phyloP scores from a whole-genome alignment of 2,113 vertebrate species.

The Poeciliopsis turrubarensis region DNA sequence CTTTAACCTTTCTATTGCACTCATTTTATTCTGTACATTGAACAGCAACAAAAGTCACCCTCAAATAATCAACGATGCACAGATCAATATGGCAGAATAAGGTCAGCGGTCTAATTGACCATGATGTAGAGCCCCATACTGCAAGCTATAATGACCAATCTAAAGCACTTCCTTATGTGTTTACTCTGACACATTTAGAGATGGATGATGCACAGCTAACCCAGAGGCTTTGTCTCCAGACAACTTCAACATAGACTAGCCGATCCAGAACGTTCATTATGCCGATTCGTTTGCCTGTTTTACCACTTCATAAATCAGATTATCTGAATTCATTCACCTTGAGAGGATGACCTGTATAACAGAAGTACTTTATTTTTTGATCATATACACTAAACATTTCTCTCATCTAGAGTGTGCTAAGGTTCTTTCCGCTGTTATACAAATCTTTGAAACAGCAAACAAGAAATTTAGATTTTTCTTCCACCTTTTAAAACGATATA shows the following conservation, averaged over 20 bases:
- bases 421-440: too few relatives aligned
- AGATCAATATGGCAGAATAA: slow-evolving; percentile 6
- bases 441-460: background rate
- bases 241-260: background rate
- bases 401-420: background rate
- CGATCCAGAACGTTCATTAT: background rate
- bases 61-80: background rate
- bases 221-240: background rate
- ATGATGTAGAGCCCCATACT: background rate
- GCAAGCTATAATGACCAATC: background rate
- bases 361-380: background rate
- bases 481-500: background rate
- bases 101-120: slow-evolving; percentile 1
- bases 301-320: background rate
- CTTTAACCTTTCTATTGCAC: background rate
- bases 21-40: background rate
- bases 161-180: background rate
- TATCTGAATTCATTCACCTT: background rate
- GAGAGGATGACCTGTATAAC: background rate
- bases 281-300: background rate
- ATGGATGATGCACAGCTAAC: background rate
- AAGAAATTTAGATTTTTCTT: background rate
- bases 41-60: background rate
- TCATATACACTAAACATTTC: too few relatives aligned
- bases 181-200: background rate